Evolutionary conservation across 2,797 vertebrate genomes (phyloP).

Genomic region (Tarsius wallacei): DNA sequence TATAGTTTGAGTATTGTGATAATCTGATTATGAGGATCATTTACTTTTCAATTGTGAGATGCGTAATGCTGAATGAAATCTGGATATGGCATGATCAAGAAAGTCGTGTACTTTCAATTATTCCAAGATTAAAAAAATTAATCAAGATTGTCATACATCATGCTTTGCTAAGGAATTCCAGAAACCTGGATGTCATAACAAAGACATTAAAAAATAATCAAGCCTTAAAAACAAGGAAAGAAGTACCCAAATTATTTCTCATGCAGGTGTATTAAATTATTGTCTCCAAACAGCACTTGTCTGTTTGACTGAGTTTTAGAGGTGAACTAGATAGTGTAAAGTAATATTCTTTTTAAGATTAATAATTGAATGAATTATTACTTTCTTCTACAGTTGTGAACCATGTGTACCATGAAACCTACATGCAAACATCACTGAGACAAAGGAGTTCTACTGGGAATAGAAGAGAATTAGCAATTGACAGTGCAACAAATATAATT

Average conservation of each 20-base stretch:
- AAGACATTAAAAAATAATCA: slow-evolving; percentile 15
- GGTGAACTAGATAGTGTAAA: neutral
- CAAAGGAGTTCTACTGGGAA: neutral
- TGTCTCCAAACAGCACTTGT: slow-evolving; percentile 22
- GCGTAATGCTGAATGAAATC: slow-evolving; percentile 77
- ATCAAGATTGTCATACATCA: slow-evolving; percentile 29
- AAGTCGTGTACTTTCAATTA: slow-evolving; percentile 61
- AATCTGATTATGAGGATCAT: slow-evolving; percentile 57
- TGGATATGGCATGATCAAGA: slow-evolving; percentile 65
- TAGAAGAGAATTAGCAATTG: neutral
- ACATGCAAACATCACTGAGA: neutral
- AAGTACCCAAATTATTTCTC: neutral
- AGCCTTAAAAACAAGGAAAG: neutral
- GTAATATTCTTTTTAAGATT: neutral
- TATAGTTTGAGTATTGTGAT: slow-evolving; percentile 81
- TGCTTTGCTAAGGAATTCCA: slow-evolving; percentile 33
- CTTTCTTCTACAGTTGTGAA: neutral
- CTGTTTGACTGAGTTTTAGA: slow-evolving; percentile 28
- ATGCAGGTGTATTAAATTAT: neutral
- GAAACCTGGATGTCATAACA: neutral
- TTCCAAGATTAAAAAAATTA: slow-evolving; percentile 39
- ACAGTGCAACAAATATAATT: neutral
- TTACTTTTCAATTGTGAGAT: slow-evolving; percentile 47
- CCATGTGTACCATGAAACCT: neutral
- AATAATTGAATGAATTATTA: neutral